Evolutionary conservation across 2,888 invertebrate species (phyloP).

Genomic region (Clistopyga incitator): DNA sequence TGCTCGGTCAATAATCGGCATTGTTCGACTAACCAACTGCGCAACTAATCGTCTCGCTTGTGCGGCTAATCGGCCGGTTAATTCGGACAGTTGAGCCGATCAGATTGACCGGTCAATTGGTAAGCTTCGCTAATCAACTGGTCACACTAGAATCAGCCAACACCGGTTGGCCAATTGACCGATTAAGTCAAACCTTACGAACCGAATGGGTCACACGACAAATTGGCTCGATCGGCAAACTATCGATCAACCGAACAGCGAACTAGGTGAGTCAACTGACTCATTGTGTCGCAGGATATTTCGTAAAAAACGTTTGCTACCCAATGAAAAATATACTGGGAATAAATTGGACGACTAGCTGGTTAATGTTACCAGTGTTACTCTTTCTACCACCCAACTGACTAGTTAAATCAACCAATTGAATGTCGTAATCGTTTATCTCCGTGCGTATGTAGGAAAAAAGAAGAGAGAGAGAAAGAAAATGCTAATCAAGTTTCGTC

Average conservation of each 20-base stretch:
- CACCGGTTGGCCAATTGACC: background rate
- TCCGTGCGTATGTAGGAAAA: background rate
- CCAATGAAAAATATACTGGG: too few relatives aligned
- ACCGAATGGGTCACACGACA: background rate
- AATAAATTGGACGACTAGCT: too few relatives aligned
- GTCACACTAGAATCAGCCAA: background rate
- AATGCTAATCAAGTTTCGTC: background rate
- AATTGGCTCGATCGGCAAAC: background rate
- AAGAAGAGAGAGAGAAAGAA: too few relatives aligned
- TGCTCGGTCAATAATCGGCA: too few relatives aligned
- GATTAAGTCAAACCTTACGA: too few relatives aligned
- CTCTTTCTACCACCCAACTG: background rate
- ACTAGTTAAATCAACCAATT: background rate
- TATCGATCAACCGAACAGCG: background rate
- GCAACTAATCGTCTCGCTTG: background rate
- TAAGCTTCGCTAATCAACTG: background rate
- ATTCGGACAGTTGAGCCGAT: too few relatives aligned
- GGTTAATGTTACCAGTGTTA: too few relatives aligned
- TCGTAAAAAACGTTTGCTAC: too few relatives aligned
- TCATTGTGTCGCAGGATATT: background rate
- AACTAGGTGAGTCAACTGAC: background rate
- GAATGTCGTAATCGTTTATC: background rate
- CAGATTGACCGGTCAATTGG: too few relatives aligned
- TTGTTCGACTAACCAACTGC: background rate
- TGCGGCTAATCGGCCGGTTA: background rate